Evolutionary conservation across 2,113 vertebrate species (phyloP).

Genomic region (Callipepla californica): DNA sequence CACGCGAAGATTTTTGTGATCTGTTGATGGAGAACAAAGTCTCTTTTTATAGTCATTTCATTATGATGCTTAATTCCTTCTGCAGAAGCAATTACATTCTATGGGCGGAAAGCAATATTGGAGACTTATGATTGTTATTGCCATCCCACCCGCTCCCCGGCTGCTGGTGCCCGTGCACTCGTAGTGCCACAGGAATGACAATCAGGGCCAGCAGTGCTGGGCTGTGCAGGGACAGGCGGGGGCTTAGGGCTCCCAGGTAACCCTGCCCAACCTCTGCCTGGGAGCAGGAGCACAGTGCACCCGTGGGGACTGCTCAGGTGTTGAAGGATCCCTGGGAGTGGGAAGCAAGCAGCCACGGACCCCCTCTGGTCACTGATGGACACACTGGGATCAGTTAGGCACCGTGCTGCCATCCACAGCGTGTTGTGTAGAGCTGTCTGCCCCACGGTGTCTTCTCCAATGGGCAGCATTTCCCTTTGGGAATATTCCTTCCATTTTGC

Average conservation of each 20-base stretch:
- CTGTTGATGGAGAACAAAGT: neutral
- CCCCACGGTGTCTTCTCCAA: too few species aligned
- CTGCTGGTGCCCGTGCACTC: neutral
- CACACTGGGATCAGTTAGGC: too few species aligned
- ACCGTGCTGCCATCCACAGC: too few species aligned
- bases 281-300: accelerated
- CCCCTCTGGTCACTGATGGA: too few species aligned
- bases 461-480: too few species aligned
- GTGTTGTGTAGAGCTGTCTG: too few species aligned
- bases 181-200: neutral
- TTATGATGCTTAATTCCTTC: constrained; percentile 26
- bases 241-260: neutral
- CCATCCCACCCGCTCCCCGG: neutral
- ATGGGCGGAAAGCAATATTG: neutral
- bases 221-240: neutral
- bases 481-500: too few species aligned
- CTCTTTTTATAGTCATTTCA: neutral
- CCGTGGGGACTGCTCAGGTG: neutral
- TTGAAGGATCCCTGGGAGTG: neutral
- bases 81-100: constrained; percentile 22
- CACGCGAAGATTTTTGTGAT: accelerated
- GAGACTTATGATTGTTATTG: neutral
- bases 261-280: neutral
- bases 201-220: neutral
- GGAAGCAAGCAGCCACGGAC: accelerated